These are phyloP conservation scores for Agonopterix arenella DNA, from an alignment of 2,888 invertebrate genomes.

Conservation along the genomic window DNA sequence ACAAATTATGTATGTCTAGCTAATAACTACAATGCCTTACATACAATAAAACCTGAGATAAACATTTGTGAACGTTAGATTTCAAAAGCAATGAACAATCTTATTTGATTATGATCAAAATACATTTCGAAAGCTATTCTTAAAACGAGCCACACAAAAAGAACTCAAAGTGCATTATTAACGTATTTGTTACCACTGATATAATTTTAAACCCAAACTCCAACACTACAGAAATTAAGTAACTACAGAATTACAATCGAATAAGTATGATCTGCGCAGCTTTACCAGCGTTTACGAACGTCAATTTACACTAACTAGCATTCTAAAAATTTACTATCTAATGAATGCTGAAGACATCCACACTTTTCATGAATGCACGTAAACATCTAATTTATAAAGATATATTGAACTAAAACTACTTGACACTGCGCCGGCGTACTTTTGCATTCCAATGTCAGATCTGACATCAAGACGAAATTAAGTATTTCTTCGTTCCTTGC, in stretches of 20 bases:
- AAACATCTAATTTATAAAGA: slow-evolving; percentile 68
- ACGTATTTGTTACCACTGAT: slow-evolving; percentile 17
- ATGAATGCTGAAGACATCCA: slow-evolving; percentile 66
- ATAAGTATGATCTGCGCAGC: neutral
- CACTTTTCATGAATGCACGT: slow-evolving; percentile 58
- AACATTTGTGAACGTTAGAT: no score
- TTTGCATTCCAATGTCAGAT: slow-evolving; percentile 37
- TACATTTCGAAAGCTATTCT: neutral
- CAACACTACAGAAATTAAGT: neutral
- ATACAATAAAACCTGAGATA: no score
- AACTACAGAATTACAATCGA: neutral
- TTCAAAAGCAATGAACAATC: no score
- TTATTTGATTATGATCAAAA: no score
- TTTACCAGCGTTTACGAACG: slow-evolving; percentile 38
- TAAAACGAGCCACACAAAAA: slow-evolving; percentile 4
- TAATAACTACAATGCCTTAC: no score
- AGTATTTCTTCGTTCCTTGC: no score
- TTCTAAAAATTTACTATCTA: slow-evolving; percentile 75
- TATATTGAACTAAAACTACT: slow-evolving; percentile 64
- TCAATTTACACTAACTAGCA: slow-evolving; percentile 74
- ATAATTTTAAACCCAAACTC: neutral
- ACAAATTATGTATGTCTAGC: no score
- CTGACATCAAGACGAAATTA: neutral
- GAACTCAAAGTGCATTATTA: slow-evolving; percentile 60
- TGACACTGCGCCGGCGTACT: slow-evolving; percentile 42